A percentile compares a stretch with the other conserved stretches of the same genome.
Conservation (phyloP, 1,140 invertebrate genomes). For the Matsumurasca onukii region DNA sequence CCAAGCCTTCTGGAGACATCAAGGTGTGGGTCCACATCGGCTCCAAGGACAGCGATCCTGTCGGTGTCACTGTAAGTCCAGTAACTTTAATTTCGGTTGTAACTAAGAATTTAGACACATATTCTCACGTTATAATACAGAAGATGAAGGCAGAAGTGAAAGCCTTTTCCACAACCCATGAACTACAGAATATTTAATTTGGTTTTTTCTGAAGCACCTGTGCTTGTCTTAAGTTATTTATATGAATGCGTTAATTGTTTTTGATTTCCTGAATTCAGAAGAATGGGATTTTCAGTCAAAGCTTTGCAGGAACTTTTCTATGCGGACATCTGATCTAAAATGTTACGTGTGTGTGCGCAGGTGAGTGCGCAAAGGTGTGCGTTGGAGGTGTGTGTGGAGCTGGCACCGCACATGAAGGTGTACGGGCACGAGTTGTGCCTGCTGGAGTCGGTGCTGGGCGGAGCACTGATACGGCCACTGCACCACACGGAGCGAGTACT, state of each 20-base stretch:
- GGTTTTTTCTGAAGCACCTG: too few relatives aligned
- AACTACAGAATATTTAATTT: too few relatives aligned
- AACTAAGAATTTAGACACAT: too few relatives aligned
- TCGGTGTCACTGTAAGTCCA: conserved; percentile 60
- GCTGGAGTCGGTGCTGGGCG: conserved; percentile 74
- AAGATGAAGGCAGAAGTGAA: too few relatives aligned
- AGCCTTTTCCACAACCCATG: too few relatives aligned
- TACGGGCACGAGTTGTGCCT: conserved; percentile 66
- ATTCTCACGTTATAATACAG: too few relatives aligned
- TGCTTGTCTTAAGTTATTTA: too few relatives aligned
- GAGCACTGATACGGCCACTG: conserved; percentile 68
- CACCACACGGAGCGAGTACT: conserved; percentile 77
- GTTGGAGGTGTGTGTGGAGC: conserved; percentile 68
- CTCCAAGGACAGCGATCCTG: conserved; percentile 54
- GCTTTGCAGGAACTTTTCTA: too few relatives aligned
- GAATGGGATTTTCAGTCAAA: too few relatives aligned
- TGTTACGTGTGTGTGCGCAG: conserved; percentile 48
- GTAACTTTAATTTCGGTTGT: neutral
- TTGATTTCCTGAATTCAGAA: too few relatives aligned
- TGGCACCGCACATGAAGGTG: conserved; percentile 60
- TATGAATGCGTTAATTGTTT: too few relatives aligned
- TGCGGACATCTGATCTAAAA: neutral
- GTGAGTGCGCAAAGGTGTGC: conserved; percentile 75
- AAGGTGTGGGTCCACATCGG: conserved; percentile 75
- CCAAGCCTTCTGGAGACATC: conserved; percentile 73